Base-by-base conservation (phyloP, 2,888 invertebrate genomes). In the Pomacea canaliculata region DNA sequence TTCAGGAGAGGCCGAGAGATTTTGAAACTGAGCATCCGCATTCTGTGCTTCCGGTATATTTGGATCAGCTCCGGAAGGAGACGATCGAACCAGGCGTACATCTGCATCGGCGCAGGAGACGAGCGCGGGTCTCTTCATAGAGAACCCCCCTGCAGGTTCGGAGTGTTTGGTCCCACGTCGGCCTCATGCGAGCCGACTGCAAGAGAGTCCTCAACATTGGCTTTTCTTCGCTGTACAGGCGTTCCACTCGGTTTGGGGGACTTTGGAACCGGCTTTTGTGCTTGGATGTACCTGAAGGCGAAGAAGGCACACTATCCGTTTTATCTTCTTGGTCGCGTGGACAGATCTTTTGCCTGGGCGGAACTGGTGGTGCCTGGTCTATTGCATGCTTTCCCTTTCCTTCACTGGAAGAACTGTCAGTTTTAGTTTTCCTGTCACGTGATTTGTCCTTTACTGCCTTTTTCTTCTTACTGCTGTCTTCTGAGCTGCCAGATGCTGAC, bases 301-400 rank as follows among this genome's bases (percentile, higher is more conserved):
- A 48, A 19, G 23, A 23, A 10, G 19, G n/a, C 16, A 23, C 13
- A 18, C 19, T 48, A 46, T 69, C 60, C 27, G 27, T 60, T 46
- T 46, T 59, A 23, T n/a, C n/a, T 9, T 19, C 27, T 27, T 7
- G 16, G 12, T 63, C 27, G 1, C 10, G 63, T 7, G n/a, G 7
- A 63, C 10, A 19, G n/a, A 69, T 27, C 49, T 69, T 74, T 27
- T 69, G 69, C 16, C 74, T 23, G 7, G 74, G 74, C 23, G 74
- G 74, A 48, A 74, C 48, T 27, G 74, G 74, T 8, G 74, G 74
- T 10, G 74, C 67, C 16, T 46, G 48, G 18, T 23, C 56, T 1
- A 49, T 62, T 9, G 19, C 27, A 18, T 12, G 49, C n/a, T 62
- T 63, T 63, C n/a, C 27, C 18, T 74, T 67, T 56, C 23, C 59